Conservation (phyloP, 23 tunicate species). For the Halocynthia roretzi region DNA sequence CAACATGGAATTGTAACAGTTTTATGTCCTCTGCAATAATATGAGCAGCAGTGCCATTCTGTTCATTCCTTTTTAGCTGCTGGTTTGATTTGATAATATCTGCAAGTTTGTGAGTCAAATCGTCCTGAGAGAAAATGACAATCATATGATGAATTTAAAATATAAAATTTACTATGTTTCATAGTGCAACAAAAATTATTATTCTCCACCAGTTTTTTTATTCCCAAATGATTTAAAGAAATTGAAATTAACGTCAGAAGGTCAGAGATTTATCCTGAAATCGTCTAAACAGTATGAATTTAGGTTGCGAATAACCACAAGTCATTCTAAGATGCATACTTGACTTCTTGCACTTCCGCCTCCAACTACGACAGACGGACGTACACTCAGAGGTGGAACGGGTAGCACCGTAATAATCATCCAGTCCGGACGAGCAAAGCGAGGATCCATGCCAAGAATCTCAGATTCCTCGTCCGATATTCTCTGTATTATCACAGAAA, state of each 20-base stretch:
- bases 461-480: slow-evolving; percentile 98
- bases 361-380: slow-evolving; percentile 99
- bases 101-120: slow-evolving; percentile 97
- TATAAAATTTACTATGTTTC: background rate
- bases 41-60: slow-evolving; percentile 98
- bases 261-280: too few relatives aligned
- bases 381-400: slow-evolving; percentile 97
- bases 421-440: slow-evolving; percentile 98
- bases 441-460: slow-evolving; percentile 96
- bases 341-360: slow-evolving; percentile 95
- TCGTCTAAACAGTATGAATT: too few relatives aligned
- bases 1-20: slow-evolving; percentile 92
- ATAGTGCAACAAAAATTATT: background rate
- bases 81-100: slow-evolving; percentile 94
- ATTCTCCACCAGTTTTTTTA: too few relatives aligned
- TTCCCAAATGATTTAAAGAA: too few relatives aligned
- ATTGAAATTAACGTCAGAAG: too few relatives aligned
- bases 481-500: slow-evolving; percentile 36
- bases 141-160: background rate
- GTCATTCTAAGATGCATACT: slow-evolving; percentile 15
- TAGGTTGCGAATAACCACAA: too few relatives aligned
- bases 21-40: slow-evolving; percentile 90
- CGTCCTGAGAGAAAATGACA: slow-evolving; percentile 49
- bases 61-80: slow-evolving; percentile 90
- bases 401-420: slow-evolving; percentile 96